These are phyloP conservation scores for Nemotelus nigrinus DNA, from an alignment of 2,888 invertebrate genomes.

Conservation along the genomic window DNA sequence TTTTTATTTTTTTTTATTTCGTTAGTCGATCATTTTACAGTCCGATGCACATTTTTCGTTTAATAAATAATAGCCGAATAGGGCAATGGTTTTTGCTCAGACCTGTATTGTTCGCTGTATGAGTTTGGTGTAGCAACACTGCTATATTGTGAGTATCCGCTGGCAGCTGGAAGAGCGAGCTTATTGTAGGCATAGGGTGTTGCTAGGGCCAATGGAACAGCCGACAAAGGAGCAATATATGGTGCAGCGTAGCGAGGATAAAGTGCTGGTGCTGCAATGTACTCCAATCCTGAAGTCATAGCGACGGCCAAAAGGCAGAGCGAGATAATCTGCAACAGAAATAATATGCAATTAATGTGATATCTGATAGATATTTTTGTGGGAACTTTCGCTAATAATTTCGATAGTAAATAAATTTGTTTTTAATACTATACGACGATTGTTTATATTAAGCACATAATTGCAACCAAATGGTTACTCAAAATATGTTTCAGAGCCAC, in stretches of 20 bases:
- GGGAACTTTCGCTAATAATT: background rate
- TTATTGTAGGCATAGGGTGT: background rate
- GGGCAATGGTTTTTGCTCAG: constrained; percentile 31
- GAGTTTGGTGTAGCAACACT: constrained; percentile 30
- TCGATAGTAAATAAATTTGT: background rate
- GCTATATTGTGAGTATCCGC: constrained; percentile 26
- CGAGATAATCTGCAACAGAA: constrained; percentile 3
- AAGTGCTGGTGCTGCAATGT: constrained; percentile 19
- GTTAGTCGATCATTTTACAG: no score
- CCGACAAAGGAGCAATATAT: background rate
- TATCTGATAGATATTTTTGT: background rate
- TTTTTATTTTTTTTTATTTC: no score
- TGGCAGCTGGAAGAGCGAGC: background rate
- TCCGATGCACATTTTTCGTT: background rate
- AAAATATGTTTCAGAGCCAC: background rate
- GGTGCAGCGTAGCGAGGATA: constrained; percentile 1
- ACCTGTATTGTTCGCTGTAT: constrained; percentile 19
- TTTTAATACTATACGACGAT: no score
- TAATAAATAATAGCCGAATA: constrained; percentile 27
- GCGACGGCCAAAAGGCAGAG: background rate
- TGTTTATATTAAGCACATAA: no score
- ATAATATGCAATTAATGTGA: background rate
- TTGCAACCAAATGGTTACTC: no score
- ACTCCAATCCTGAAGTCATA: background rate
- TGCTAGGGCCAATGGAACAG: background rate